These are phyloP conservation scores for Chesias legatella DNA, from an alignment of 2,888 invertebrate species.

Conservation along the genomic window DNA sequence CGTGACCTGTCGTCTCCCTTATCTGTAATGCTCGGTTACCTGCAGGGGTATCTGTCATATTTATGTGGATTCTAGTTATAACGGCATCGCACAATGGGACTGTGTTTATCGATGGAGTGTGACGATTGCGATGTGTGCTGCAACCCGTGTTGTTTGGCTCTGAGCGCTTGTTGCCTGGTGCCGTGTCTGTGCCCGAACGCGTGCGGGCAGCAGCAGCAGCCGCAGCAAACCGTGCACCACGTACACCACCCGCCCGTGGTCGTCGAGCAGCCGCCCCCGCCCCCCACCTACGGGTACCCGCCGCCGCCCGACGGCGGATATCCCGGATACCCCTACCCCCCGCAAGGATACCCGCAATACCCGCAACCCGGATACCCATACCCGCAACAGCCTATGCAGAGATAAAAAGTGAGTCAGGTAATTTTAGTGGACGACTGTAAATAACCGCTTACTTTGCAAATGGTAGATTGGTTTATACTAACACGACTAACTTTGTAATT, in stretches of 20 bases:
- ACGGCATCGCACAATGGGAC: constrained; percentile 55
- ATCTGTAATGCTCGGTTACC: constrained; percentile 14
- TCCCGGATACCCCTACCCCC: constrained; percentile 40
- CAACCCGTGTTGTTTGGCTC: constrained; percentile 68
- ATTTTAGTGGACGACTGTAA: constrained; percentile 22
- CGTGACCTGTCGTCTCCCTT: constrained; percentile 7
- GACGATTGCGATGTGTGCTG: constrained; percentile 66
- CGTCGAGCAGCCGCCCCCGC: constrained; percentile 49
- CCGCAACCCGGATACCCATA: constrained; percentile 36
- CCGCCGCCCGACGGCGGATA: constrained; percentile 46
- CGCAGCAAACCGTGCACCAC: constrained; percentile 56
- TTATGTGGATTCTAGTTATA: constrained; percentile 54
- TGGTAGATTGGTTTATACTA: too few species aligned
- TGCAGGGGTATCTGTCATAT: constrained; percentile 26
- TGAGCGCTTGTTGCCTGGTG: constrained; percentile 67
- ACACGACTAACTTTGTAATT: too few species aligned
- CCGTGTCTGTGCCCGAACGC: constrained; percentile 72
- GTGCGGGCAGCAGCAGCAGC: constrained; percentile 64
- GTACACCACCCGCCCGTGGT: constrained; percentile 59
- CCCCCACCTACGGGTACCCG: constrained; percentile 33
- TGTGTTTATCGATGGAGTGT: constrained; percentile 68
- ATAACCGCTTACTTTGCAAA: too few species aligned
- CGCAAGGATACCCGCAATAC: constrained; percentile 23
- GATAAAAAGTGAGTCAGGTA: constrained; percentile 52
- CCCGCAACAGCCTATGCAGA: constrained; percentile 40